Evolutionary conservation across 2,888 invertebrate genomes (phyloP).

Genomic region (Trypoxylon attenuatum): DNA sequence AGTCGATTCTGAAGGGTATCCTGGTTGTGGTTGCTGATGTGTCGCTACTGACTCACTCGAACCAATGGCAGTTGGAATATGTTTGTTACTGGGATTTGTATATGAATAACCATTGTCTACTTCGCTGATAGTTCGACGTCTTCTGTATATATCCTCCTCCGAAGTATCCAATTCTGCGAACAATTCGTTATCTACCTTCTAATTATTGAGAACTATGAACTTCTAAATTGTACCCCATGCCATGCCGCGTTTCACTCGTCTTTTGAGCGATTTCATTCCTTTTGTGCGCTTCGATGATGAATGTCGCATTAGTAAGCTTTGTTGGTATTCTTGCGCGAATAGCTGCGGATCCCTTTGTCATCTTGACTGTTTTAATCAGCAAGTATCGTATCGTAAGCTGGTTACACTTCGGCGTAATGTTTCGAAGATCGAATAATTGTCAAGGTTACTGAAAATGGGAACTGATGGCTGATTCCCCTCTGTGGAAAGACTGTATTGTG

Average conservation of each 20-base stretch:
- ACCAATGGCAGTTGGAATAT: constrained; percentile 24
- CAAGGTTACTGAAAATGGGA: too few species aligned
- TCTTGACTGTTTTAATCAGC: constrained; percentile 8
- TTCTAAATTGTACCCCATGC: constrained; percentile 31
- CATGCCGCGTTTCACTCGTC: constrained; percentile 40
- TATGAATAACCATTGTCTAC: constrained; percentile 25
- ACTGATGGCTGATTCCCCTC: too few species aligned
- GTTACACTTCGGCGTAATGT: neutral
- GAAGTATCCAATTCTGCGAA: constrained; percentile 66
- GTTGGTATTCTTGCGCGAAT: neutral
- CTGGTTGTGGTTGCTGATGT: constrained; percentile 17
- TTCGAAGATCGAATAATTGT: neutral
- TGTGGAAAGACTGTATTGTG: too few species aligned
- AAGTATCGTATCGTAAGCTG: constrained; percentile 14
- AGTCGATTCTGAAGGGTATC: constrained; percentile 26
- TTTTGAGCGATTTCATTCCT: neutral
- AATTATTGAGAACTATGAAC: constrained; percentile 31
- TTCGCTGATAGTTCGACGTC: constrained; percentile 48
- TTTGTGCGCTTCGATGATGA: neutral
- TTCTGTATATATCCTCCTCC: constrained; percentile 47
- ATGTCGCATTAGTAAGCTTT: neutral
- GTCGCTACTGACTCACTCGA: constrained; percentile 22
- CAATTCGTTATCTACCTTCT: constrained; percentile 62
- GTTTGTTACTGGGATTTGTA: constrained; percentile 25
- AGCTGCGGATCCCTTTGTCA: neutral